Evolutionary conservation across 2,888 invertebrate genomes (phyloP), one percentile per base, ranked within the genome.

Genomic region (Caenorhabditis sp.): DNA sequence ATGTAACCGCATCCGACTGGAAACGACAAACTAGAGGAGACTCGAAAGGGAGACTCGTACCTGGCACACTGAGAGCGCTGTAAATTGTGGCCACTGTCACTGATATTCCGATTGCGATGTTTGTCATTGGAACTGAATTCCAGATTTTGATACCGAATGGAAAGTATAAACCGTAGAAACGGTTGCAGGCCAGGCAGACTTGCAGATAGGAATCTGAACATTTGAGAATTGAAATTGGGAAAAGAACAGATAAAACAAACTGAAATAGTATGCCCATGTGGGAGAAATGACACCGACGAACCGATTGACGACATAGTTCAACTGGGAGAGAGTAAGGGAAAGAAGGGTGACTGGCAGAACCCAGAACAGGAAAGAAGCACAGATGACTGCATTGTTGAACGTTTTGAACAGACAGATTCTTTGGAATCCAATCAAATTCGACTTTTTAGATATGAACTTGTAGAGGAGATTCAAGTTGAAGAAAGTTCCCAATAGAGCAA

Each of bases 351-450:
- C 40, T 11, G 78, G 78, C 2, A 78, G 62, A 2, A 64, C 78
- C 78, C 78, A 78, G 4, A 78, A 58, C 4, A 78, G 37, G 50
- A 78, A 78, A 13, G 62, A 13, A 1, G n/a, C 32, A n/a, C 69
- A 64, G 32, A 70, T 53, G 13, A 65, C 51, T 4, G 44, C 18
- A 37, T 78, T 78, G 9, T 58, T 22, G 0, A 70, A 9, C 1
- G 78, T 28, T 51, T 78, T 78, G 13, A 64, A 22, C 8, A 64
- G 22, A 18, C 78, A 70, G 28, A 78, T 8, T 37, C 58, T 78
- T 5, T 69, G 69, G 32, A 78, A 78, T 15, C 70, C 69, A 35
- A 28, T 70, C 3, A 24, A 40, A 18, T 20, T 47, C 3, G 35
- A 47, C 28, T 50, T 50, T 50, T 53, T 37, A 0, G 47, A 37